Evolutionary conservation across 2,888 invertebrate genomes (phyloP).

Genomic region (Serripes groenlandicus): DNA sequence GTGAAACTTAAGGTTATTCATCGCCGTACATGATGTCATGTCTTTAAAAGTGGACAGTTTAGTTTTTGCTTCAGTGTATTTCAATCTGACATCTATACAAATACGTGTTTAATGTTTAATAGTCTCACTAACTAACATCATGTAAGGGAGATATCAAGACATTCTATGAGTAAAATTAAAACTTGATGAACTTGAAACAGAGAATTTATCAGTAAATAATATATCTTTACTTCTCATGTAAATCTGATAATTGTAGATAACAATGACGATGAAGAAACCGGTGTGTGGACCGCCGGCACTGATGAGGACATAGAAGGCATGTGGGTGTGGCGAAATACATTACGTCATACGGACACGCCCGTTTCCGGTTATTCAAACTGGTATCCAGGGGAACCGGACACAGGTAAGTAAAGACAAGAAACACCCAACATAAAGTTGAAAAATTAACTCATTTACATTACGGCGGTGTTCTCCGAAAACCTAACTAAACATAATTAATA

Average conservation of each 20-base stretch:
- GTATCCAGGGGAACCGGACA: slow-evolving; percentile 23
- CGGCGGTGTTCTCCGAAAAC: too few relatives aligned
- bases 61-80: neutral
- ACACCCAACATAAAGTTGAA: too few relatives aligned
- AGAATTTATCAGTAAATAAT: neutral
- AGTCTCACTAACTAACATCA: neutral
- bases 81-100: neutral
- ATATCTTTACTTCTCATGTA: neutral
- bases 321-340: slow-evolving; percentile 17
- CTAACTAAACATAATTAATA: too few relatives aligned
- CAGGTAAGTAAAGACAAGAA: slow-evolving; percentile 3
- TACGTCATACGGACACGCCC: slow-evolving; percentile 12
- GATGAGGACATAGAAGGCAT: slow-evolving; percentile 4
- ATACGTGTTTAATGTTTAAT: neutral
- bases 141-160: neutral
- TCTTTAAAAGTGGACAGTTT: too few relatives aligned
- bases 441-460: too few relatives aligned
- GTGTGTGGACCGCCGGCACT: slow-evolving; percentile 14
- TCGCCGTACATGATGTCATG: too few relatives aligned
- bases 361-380: slow-evolving; percentile 27
- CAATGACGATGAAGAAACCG: slow-evolving; percentile 15
- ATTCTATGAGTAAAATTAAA: neutral
- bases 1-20: too few relatives aligned
- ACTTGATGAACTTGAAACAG: neutral
- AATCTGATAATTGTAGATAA: neutral